phyloP scores from a whole-genome alignment of 1,140 invertebrate genomes.

The Oppia nitens region DNA sequence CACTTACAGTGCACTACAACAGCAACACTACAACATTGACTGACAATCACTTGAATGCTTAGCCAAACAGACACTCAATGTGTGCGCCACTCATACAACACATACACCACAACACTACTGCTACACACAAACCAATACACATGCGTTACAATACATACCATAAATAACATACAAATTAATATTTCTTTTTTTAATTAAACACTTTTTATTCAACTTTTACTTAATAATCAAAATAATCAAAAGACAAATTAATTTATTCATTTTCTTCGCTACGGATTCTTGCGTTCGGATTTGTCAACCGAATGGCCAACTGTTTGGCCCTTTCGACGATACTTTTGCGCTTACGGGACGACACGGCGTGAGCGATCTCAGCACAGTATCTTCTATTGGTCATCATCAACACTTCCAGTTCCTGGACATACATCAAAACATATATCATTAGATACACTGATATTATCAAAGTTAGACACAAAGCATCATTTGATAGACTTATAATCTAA shows the following conservation, averaged over 20 bases:
- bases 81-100: too few species aligned
- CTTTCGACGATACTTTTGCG: conserved; percentile 88
- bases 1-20: too few species aligned
- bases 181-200: background rate
- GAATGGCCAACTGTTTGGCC: conserved; percentile 84
- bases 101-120: too few species aligned
- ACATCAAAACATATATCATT: conserved; percentile 1
- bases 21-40: too few species aligned
- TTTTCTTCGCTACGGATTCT: conserved; percentile 93
- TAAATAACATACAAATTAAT: background rate
- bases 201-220: too few species aligned
- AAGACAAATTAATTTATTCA: conserved; percentile 48
- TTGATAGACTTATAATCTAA: conserved; percentile 5
- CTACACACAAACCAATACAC: too few species aligned
- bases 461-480: background rate
- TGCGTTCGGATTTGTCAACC: conserved; percentile 88
- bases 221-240: too few species aligned
- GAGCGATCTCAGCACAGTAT: conserved; percentile 93
- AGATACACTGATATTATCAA: conserved; percentile 9
- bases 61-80: too few species aligned
- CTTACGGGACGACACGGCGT: conserved; percentile 89
- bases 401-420: conserved; percentile 78
- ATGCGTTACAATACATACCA: too few species aligned
- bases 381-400: conserved; percentile 96
- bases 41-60: too few species aligned